Evolutionary conservation across 2,113 vertebrate species (phyloP).

Genomic region (Rhodinocichla rosea): DNA sequence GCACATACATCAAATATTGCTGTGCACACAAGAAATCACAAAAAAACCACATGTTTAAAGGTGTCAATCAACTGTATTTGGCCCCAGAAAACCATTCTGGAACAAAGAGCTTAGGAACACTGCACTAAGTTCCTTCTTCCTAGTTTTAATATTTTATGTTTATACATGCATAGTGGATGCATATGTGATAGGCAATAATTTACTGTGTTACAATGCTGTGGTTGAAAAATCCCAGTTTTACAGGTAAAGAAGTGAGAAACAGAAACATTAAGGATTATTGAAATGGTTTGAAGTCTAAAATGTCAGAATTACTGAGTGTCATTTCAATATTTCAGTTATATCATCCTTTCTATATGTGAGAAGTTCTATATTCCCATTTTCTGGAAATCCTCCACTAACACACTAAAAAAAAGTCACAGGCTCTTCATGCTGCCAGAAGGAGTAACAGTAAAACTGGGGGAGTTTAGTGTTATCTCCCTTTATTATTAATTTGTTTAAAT

Average conservation of each 20-base stretch:
- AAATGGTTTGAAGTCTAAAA: neutral
- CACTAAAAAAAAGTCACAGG: neutral
- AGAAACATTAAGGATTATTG: neutral
- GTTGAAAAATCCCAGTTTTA: neutral
- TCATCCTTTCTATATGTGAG: neutral
- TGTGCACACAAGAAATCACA: neutral
- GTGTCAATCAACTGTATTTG: neutral
- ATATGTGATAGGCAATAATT: neutral
- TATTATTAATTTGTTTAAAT: neutral
- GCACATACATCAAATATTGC: fast-evolving
- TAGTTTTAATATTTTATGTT: neutral
- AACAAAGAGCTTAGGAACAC: neutral
- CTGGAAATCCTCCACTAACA: neutral
- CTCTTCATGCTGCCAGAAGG: neutral
- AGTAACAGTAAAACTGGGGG: neutral
- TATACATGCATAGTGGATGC: neutral
- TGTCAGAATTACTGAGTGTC: neutral
- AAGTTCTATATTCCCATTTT: neutral
- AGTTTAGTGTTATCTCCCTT: neutral
- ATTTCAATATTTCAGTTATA: neutral
- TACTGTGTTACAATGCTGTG: neutral
- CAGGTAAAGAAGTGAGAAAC: neutral
- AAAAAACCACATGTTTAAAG: neutral
- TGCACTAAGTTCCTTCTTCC: neutral
- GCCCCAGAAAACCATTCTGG: neutral